phyloP scores from a whole-genome alignment of 2,797 vertebrate species.

The Atherinosoma microstoma region DNA sequence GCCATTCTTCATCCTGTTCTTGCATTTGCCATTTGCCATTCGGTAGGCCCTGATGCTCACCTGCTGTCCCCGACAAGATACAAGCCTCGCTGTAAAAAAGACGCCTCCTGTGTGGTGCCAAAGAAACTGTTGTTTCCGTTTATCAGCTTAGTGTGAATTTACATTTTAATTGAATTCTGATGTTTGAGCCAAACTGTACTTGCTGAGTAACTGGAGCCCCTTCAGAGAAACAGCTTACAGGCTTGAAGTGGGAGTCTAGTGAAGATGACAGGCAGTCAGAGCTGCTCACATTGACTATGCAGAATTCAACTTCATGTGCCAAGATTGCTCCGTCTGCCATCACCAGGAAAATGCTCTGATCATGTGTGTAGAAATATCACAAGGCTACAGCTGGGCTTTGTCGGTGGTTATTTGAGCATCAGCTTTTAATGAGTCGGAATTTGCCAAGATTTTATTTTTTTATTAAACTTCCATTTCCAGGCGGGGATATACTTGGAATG shows the following conservation, averaged over 20 bases:
- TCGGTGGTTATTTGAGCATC: constrained; percentile 40
- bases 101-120: constrained; percentile 57
- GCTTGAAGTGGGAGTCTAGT: constrained; percentile 63
- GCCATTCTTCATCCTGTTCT: constrained; percentile 44
- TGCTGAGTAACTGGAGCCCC: constrained; percentile 65
- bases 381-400: constrained; percentile 44
- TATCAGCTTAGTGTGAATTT: constrained; percentile 78
- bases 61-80: constrained; percentile 46
- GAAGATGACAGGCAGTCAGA: constrained; percentile 77
- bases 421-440: constrained; percentile 54
- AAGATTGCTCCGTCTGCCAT: constrained; percentile 51
- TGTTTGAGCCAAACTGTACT: constrained; percentile 67
- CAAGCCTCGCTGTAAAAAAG: constrained; percentile 34
- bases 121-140: constrained; percentile 66
- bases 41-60: constrained; percentile 38
- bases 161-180: constrained; percentile 83
- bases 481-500: constrained; percentile 38
- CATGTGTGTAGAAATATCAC: constrained; percentile 30
- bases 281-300: constrained; percentile 61
- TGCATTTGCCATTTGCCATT: constrained; percentile 43
- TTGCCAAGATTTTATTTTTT: constrained; percentile 33
- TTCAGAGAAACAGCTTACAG: constrained; percentile 56
- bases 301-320: constrained; percentile 62
- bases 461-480: constrained; percentile 19
- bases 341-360: constrained; percentile 40